A percentile compares a stretch with the other conserved stretches of the same genome.
phyloP scores from a whole-genome alignment of 2,113 vertebrate genomes.

The Madoqua kirkii region DNA sequence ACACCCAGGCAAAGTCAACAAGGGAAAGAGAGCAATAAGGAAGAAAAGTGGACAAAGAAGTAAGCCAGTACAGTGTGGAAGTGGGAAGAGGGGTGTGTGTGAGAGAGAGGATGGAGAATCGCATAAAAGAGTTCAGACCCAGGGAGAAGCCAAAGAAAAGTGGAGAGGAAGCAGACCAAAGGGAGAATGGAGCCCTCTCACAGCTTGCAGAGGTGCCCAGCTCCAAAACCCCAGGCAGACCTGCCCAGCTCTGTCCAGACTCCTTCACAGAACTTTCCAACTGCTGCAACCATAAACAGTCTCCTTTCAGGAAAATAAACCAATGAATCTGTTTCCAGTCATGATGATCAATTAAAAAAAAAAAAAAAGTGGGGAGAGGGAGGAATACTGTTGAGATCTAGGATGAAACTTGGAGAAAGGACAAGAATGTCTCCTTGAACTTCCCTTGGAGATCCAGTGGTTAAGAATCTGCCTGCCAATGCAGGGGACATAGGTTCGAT shows the following conservation, averaged over 20 bases:
- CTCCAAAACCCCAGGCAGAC: not conserved
- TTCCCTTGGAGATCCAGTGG: not conserved
- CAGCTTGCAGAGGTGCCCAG: not conserved
- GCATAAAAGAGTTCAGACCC: not conserved
- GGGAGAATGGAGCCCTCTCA: not conserved
- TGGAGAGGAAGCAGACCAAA: not conserved
- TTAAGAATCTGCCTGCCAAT: not conserved
- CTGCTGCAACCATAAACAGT: not conserved
- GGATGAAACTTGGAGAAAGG: not conserved
- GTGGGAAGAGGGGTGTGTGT: not conserved
- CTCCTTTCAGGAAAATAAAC: not conserved
- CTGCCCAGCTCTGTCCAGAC: not conserved
- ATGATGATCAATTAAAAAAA: not conserved
- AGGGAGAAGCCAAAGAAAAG: not conserved
- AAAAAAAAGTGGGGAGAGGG: not conserved
- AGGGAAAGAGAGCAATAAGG: not conserved
- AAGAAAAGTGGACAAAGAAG: not conserved
- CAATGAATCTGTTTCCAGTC: not conserved
- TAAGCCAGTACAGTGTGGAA: fast-evolving
- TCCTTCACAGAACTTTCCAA: not conserved
- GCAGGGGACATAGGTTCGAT: not conserved
- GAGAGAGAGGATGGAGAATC: not conserved
- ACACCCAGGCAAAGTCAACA: not conserved
- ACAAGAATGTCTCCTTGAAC: not conserved
- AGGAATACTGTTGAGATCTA: not conserved